Percentiles rank a stretch among this genome's conserved stretches.
These are phyloP conservation scores for Kryphioiulus occultus DNA, from an alignment of 2,888 invertebrate genomes.

Conservation along the genomic window DNA sequence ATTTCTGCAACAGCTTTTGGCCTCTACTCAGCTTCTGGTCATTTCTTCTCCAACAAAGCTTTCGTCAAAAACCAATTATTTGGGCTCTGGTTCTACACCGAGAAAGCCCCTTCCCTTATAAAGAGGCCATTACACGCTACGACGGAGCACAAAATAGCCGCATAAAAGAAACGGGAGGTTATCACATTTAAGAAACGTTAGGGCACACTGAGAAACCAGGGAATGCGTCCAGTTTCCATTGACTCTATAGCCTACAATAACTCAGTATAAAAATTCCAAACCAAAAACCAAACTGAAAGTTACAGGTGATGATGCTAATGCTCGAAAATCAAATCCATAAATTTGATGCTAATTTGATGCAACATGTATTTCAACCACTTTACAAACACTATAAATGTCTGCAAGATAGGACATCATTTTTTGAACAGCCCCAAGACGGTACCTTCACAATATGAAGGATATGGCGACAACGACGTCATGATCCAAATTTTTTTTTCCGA, in stretches of 20 bases:
- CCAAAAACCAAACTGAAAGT: neutral
- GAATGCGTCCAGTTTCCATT: neutral
- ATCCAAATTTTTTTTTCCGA: no score
- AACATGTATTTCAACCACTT: neutral
- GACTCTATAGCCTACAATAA: neutral
- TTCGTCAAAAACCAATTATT: conserved; percentile 27
- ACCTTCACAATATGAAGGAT: no score
- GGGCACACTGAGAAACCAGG: neutral
- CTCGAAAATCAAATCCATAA: neutral
- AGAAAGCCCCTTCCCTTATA: conserved; percentile 2
- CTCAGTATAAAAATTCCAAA: neutral
- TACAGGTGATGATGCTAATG: neutral
- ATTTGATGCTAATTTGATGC: neutral
- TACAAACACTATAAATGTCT: no score
- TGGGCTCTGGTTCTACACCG: conserved; percentile 10
- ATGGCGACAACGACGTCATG: no score
- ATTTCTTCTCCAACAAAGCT: conserved; percentile 13
- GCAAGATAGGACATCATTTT: no score
- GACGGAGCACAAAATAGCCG: neutral
- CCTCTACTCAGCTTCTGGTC: neutral
- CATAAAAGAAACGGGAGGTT: conserved; percentile 7
- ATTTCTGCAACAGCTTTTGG: neutral
- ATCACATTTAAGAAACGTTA: neutral
- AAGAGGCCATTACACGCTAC: neutral
- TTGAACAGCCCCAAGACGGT: no score